Base-by-base conservation (phyloP, 2,113 vertebrate genomes). In the Furnarius figulus region DNA sequence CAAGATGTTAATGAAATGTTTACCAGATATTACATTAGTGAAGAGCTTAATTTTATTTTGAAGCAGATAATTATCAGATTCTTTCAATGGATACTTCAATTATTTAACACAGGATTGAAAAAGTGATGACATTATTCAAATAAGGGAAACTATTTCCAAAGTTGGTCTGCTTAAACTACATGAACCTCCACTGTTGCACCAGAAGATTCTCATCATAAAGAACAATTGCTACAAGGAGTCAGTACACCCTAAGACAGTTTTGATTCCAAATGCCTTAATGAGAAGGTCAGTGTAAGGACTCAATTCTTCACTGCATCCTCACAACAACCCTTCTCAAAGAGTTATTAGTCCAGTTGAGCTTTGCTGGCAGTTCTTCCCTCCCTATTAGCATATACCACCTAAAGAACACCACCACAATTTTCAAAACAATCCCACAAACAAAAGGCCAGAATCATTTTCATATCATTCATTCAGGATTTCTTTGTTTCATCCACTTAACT, bases 391-490 rank as follows among this genome's bases (percentile, higher is more conserved):
- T 30, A 17, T 2, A 4, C 4, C 14, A 46, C 28, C 20, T n/a
- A 18, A 46, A 63, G 8, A 37, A 2, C 2, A 50, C 4, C 2
- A 50, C 4, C 5, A 37, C 10, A 8, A 10, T 21, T 24, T 10
- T 3, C 31, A 28, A 59, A 70, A 14, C 30, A 47, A 22, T 52
- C 12, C 14, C 46, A 49, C 40, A 68, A 47, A 35, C 19, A 50
- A 39, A 37, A 44, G 12, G 12, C 33, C 40, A 37, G n/a, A 25
- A 40, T 27, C 19, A 18, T n/a, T 71, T 71, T 58, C 14, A 10
- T 13, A 35, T 30, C 0, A 31, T 63, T 75, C 10, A 24, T 37
- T 77, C 23, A n/a, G 24, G 19, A 75, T n/a, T 39, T 37, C 46
- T 62, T 71, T 40, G 55, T 63, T 55, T 17, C 12, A 49, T 28